Base-by-base conservation (phyloP, 2,888 invertebrate genomes). In the Apomyelois bistriatella region DNA sequence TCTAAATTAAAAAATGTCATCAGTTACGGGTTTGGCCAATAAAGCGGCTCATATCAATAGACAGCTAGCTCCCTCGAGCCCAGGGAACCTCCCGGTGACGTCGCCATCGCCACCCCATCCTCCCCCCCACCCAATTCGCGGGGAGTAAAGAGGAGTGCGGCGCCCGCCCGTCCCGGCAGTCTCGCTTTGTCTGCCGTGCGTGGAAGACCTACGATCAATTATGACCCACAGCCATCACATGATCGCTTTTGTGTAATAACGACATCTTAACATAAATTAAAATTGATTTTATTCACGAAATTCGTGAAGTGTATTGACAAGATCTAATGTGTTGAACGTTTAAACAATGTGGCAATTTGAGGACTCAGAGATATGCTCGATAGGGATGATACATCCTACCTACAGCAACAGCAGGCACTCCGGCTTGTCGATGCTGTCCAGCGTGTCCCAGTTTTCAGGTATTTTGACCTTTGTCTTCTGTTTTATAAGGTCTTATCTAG, bases 281-380 rank as follows among this genome's bases (percentile, higher is more conserved):
- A 15, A 15, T 22, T 22, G 22, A 5, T 3, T 22, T 22, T 22
- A 22, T 22, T 3, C 22, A 22, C 22, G n/a, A n/a, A n/a, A 22
- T 22, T 22, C 22, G n/a, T n/a, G n/a, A n/a, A 22, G 22, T 22
- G 2, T n/a, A 3, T 22, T 22, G 22, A 22, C 2, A 3, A 3
- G 22, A 22, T 22, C 22, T 22, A 22, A 22, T 22, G 22, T 22
- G 22, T 22, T 32, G 10, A 46, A 32, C 22, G 28, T 28, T 37
- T 17, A 12, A 66, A 77, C 64, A 65, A 93, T 94, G 93, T 94
- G 94, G 94, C 92, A 93, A 74, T 92, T 92, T 61, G 93, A 93
- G 68, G 93, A 92, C 65, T 92, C 93, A 59, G 95, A 95, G 91
- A 96, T 96, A 81, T 96, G 93, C 83, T 95, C 96, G 70, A 96